Evolutionary conservation across 1,140 invertebrate genomes (phyloP).

Genomic region (Metopolophium dirhodum): DNA sequence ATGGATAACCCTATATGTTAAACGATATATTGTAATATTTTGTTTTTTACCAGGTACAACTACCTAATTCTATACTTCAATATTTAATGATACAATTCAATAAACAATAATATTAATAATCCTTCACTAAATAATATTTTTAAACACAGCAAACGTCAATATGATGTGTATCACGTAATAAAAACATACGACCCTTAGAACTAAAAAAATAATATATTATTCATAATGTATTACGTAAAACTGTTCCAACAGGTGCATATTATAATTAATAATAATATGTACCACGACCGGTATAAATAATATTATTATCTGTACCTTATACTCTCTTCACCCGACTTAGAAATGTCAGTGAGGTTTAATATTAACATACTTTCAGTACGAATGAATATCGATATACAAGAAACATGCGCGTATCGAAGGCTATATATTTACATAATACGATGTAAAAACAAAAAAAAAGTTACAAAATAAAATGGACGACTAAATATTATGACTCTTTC

Average conservation of each 20-base stretch:
- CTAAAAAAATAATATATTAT: background rate
- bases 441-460: background rate
- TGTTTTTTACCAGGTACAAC: background rate
- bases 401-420: background rate
- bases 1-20: background rate
- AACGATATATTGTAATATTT: background rate
- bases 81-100: background rate
- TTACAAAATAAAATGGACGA: background rate
- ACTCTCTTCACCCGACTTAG: background rate
- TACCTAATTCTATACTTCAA: background rate
- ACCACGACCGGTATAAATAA: background rate
- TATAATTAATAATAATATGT: background rate
- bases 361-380: background rate
- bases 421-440: background rate
- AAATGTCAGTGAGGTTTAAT: background rate
- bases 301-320: no score
- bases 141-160: background rate
- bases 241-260: background rate
- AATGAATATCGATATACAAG: background rate
- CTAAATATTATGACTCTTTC: background rate
- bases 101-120: background rate
- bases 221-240: background rate
- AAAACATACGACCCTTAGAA: background rate
- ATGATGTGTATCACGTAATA: background rate
- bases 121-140: background rate